A percentile compares a stretch with the other conserved stretches of the same genome.
These are phyloP conservation scores for Prionailurus viverrinus DNA, from an alignment of 2,113 vertebrate genomes.

Conservation along the genomic window DNA sequence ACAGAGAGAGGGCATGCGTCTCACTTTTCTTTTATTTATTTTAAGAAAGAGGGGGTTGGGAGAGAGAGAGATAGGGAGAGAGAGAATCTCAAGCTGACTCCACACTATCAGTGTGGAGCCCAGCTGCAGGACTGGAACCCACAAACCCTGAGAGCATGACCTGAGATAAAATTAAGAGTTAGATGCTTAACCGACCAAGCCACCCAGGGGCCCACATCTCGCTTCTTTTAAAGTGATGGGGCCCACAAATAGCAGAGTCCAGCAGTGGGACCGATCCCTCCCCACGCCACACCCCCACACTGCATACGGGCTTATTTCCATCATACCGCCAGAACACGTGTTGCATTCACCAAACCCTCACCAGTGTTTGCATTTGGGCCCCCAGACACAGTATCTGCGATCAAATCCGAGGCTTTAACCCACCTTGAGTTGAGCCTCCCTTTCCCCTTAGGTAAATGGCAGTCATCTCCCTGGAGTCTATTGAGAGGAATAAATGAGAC, in stretches of 20 bases:
- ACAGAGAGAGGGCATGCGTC: background rate
- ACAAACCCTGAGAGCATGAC: too few relatives aligned
- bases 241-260: background rate
- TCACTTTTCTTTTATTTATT: background rate
- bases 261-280: background rate
- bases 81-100: too few relatives aligned
- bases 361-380: background rate
- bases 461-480: background rate
- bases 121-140: too few relatives aligned
- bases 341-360: background rate
- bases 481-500: background rate
- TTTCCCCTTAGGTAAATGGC: background rate
- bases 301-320: background rate
- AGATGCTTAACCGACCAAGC: too few relatives aligned
- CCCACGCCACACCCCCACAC: too few relatives aligned
- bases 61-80: too few relatives aligned
- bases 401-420: background rate
- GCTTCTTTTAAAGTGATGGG: background rate
- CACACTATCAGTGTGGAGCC: too few relatives aligned
- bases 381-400: background rate
- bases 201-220: too few relatives aligned
- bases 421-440: background rate
- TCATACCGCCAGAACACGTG: fast-evolving
- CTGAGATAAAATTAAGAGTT: too few relatives aligned
- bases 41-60: background rate